phyloP scores from a whole-genome alignment of 2,797 vertebrate species.

The Megalops cyprinoides region DNA sequence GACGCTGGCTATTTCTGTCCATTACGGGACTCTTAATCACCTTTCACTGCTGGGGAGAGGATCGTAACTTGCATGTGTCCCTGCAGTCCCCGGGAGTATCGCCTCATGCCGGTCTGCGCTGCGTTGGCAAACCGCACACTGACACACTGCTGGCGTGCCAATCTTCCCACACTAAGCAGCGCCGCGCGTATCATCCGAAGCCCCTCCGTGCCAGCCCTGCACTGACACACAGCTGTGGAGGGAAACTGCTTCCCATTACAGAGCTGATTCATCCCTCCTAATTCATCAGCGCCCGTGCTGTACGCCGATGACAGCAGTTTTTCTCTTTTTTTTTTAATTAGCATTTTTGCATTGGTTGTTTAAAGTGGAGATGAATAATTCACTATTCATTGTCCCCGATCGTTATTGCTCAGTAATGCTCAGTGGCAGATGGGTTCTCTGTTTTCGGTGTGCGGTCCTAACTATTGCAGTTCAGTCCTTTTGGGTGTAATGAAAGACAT shows the following conservation, averaged over 20 bases:
- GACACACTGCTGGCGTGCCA: neutral
- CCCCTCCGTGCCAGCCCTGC: neutral
- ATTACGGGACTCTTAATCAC: neutral
- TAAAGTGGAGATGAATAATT: neutral
- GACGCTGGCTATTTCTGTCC: neutral
- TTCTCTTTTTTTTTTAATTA: neutral
- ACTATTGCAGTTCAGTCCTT: neutral
- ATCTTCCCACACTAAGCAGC: neutral
- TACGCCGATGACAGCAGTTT: no score
- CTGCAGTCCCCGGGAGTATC: neutral
- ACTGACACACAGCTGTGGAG: neutral
- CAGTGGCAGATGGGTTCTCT: neutral
- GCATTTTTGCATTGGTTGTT: neutral
- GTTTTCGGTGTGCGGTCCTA: neutral
- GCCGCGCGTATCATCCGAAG: neutral
- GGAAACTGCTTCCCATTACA: neutral
- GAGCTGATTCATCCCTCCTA: neutral
- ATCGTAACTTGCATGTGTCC: neutral
- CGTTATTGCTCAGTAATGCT: neutral
- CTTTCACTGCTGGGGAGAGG: neutral
- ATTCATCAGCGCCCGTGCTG: neutral
- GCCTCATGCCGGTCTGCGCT: neutral
- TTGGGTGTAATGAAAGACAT: no score
- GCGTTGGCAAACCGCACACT: neutral
- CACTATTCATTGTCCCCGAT: neutral